Evolutionary conservation across 2,888 invertebrate species (phyloP).

Genomic region (Megalurothrips usitatus): DNA sequence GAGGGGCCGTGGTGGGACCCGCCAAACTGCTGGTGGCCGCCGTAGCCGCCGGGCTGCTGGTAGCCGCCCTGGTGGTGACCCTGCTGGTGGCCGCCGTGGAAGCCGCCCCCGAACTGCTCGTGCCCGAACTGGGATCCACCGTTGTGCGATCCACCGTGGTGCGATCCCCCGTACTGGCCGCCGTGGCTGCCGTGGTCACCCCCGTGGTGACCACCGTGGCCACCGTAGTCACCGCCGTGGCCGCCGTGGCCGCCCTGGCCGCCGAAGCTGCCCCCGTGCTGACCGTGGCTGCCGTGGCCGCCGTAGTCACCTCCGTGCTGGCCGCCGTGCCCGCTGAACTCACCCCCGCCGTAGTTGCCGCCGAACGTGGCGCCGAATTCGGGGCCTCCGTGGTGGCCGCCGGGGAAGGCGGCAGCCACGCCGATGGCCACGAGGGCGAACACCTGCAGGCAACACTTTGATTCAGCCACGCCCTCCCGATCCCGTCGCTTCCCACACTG

Average conservation of each 20-base stretch:
- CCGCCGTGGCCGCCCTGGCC: background rate
- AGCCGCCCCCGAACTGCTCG: background rate
- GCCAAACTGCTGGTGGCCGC: background rate
- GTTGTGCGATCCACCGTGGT: too few species aligned
- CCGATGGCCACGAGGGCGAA: too few species aligned
- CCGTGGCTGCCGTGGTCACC: background rate
- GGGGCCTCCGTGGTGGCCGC: background rate
- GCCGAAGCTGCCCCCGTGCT: background rate
- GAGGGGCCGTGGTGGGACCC: background rate
- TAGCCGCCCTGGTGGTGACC: background rate
- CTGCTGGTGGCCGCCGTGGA: background rate
- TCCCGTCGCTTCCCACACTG: too few species aligned
- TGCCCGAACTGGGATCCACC: background rate
- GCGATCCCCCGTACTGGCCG: background rate
- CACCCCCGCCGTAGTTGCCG: background rate
- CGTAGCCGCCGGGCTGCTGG: background rate
- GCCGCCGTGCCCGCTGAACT: background rate
- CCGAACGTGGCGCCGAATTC: background rate
- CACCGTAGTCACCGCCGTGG: background rate
- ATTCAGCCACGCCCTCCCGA: too few species aligned
- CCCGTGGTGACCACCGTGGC: background rate
- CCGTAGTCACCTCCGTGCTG: background rate
- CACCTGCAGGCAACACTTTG: too few species aligned
- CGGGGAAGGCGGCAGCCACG: too few species aligned
- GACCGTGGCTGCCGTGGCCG: background rate